Percentiles rank a stretch among this genome's conserved stretches.
Conservation (phyloP, 2,113 vertebrate species). For the Gasterosteus aculeatus region DNA sequence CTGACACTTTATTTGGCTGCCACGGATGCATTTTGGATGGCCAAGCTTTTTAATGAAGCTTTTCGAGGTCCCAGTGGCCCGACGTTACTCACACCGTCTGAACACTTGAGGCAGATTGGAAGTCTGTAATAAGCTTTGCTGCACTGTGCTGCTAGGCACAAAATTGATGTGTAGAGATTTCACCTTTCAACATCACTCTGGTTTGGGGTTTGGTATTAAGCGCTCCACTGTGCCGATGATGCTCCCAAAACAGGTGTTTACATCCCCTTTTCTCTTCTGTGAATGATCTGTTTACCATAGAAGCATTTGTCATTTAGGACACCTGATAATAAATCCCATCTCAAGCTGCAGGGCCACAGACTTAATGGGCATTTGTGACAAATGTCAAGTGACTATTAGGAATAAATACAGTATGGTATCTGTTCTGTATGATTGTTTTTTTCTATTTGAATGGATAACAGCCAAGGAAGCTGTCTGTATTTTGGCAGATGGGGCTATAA, state of each 20-base stretch:
- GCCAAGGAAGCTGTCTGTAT: slow-evolving; percentile 41
- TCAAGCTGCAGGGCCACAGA: slow-evolving; percentile 24
- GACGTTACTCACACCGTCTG: slow-evolving; percentile 60
- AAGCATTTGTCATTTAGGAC: slow-evolving; percentile 69
- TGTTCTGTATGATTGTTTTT: slow-evolving; percentile 52
- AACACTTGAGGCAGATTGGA: slow-evolving; percentile 73
- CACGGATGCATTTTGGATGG: slow-evolving; percentile 63
- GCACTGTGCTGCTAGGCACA: slow-evolving; percentile 62
- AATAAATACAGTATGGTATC: slow-evolving; percentile 55
- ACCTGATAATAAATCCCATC: slow-evolving; percentile 65
- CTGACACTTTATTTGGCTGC: slow-evolving; percentile 78
- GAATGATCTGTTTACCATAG: slow-evolving; percentile 66
- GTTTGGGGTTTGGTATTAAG: slow-evolving; percentile 57
- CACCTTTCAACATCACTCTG: slow-evolving; percentile 66
- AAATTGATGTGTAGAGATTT: slow-evolving; percentile 72
- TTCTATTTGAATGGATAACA: slow-evolving; percentile 53
- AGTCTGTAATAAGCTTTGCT: slow-evolving; percentile 73
- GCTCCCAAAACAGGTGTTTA: slow-evolving; percentile 69
- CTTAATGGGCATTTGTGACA: slow-evolving; percentile 59
- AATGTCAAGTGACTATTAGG: slow-evolving; percentile 65
- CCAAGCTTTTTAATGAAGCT: slow-evolving; percentile 75
- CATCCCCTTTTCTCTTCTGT: slow-evolving; percentile 38
- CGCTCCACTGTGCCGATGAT: slow-evolving; percentile 38
- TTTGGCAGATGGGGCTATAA: slow-evolving; percentile 63
- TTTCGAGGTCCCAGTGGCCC: slow-evolving; percentile 55